phyloP scores from a whole-genome alignment of 1,140 invertebrate genomes.

The Temnothorax nylanderi region DNA sequence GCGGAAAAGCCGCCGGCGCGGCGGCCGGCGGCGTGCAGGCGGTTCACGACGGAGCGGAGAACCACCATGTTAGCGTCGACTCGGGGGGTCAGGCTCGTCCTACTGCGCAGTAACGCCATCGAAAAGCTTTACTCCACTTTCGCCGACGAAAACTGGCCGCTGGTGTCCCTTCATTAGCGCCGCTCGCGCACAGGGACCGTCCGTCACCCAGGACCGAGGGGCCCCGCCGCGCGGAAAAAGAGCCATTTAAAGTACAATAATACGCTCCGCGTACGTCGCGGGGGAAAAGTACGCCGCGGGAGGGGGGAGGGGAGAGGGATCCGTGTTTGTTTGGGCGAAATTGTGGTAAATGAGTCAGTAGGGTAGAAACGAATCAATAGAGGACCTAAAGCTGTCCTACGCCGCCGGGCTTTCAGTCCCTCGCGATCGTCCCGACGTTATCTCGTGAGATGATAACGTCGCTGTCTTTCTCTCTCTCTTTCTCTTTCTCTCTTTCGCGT shows the following conservation, averaged over 20 bases:
- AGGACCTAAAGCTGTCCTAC: background rate
- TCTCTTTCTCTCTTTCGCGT: background rate
- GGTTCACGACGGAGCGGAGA: conserved; percentile 54
- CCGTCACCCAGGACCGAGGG: too few species aligned
- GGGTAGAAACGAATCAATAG: conserved; percentile 10
- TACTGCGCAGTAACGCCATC: conserved; percentile 68
- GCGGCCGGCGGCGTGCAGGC: conserved; percentile 21
- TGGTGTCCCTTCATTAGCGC: background rate
- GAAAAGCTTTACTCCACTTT: conserved; percentile 51
- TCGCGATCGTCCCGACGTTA: background rate
- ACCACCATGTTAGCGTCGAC: conserved; percentile 69
- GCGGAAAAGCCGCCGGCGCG: conserved; percentile 40
- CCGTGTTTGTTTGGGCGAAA: conserved; percentile 18
- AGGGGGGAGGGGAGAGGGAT: background rate
- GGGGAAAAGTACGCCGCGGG: background rate
- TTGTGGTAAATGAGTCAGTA: conserved; percentile 30
- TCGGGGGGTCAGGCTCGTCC: conserved; percentile 48
- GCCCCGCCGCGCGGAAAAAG: background rate
- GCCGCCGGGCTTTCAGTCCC: background rate
- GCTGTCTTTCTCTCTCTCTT: background rate
- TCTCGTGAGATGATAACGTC: background rate
- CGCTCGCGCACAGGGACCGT: background rate
- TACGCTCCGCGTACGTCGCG: background rate
- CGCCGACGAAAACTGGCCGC: background rate
- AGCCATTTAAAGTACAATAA: background rate